phyloP scores from a whole-genome alignment of 2,888 invertebrate species.

The Andricus curvator region DNA sequence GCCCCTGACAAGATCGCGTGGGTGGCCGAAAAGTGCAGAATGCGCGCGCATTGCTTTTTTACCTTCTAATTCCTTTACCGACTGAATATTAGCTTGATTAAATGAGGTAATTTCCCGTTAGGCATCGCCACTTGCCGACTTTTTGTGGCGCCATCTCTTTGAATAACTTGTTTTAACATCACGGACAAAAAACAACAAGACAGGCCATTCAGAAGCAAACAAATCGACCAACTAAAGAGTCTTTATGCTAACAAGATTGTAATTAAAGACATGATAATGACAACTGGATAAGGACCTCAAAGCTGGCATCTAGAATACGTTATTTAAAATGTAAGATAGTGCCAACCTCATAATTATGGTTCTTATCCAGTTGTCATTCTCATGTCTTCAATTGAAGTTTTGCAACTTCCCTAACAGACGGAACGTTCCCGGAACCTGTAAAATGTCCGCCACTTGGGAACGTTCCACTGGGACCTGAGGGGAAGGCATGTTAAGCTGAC shows the following conservation, averaged over 20 bases:
- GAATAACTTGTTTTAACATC: background rate
- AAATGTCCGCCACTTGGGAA: too few relatives aligned
- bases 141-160: conserved; percentile 9
- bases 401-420: too few relatives aligned
- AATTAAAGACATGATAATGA: background rate
- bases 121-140: conserved; percentile 13
- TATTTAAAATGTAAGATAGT: too few relatives aligned
- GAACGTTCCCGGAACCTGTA: too few relatives aligned
- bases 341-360: too few relatives aligned
- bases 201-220: background rate
- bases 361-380: too few relatives aligned
- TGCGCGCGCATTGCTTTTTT: conserved; percentile 4
- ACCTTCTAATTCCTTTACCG: conserved; percentile 33
- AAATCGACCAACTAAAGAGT: background rate
- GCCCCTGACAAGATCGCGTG: conserved; percentile 34
- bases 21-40: conserved; percentile 37
- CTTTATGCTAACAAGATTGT: background rate
- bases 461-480: too few relatives aligned
- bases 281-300: background rate
- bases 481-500: too few relatives aligned
- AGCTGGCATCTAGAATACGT: too few relatives aligned
- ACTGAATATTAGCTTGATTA: conserved; percentile 3
- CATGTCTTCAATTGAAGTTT: too few relatives aligned
- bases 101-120: background rate
- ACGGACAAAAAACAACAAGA: background rate